phyloP scores from a whole-genome alignment of 2,888 invertebrate species.

The Drosophila mimica region DNA sequence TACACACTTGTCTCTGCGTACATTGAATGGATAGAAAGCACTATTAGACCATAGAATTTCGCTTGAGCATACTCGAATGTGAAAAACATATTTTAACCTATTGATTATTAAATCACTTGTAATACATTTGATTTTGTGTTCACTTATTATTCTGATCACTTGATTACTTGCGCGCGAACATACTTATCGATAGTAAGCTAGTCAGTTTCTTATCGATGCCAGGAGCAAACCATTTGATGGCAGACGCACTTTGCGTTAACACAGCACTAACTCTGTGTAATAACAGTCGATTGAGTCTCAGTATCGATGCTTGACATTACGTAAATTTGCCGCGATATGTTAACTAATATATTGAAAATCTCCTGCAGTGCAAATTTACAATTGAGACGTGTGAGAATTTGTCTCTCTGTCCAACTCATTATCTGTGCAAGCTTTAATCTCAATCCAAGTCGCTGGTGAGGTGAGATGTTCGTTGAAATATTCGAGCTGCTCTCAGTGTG shows the following conservation, averaged over 20 bases:
- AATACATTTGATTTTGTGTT: neutral
- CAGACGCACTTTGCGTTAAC: conserved; percentile 3
- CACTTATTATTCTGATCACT: neutral
- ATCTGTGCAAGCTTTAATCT: neutral
- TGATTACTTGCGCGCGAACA: conserved; percentile 3
- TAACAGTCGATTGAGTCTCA: neutral
- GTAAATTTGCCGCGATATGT: neutral
- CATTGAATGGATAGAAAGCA: conserved; percentile 86
- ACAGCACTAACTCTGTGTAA: neutral
- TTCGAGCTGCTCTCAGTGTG: conserved; percentile 55
- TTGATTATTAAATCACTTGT: conserved; percentile 8
- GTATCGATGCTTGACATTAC: neutral
- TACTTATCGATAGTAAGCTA: conserved; percentile 1
- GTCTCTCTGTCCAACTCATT: neutral
- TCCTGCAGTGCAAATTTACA: neutral
- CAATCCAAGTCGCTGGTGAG: neutral
- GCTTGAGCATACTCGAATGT: neutral
- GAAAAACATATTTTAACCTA: neutral
- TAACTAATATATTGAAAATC: neutral
- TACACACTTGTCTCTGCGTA: conserved; percentile 87
- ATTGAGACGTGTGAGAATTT: fast-evolving
- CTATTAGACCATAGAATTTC: conserved; percentile 73
- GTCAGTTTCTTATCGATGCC: conserved; percentile 4
- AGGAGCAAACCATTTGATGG: neutral
- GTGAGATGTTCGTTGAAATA: conserved; percentile 19